Percentiles rank a stretch among this genome's conserved stretches.
phyloP scores from a whole-genome alignment of 2,888 invertebrate species.

The Abrostola triplasia region DNA sequence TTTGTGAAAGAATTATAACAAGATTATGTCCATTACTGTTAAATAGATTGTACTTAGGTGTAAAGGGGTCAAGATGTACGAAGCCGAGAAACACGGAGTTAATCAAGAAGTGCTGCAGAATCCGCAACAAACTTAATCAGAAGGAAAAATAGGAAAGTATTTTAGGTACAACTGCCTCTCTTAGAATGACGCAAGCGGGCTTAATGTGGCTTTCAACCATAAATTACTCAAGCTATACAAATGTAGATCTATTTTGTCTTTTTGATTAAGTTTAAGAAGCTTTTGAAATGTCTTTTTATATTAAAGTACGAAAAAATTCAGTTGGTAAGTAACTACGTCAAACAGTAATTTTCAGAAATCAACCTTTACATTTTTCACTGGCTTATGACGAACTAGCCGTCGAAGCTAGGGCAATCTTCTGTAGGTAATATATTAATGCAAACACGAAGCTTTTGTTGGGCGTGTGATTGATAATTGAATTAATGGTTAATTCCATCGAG shows the following conservation, averaged over 20 bases:
- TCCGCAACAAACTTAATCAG: conserved; percentile 29
- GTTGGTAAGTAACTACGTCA: conserved; percentile 1
- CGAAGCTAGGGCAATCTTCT: conserved; percentile 15
- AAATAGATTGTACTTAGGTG: conserved; percentile 8
- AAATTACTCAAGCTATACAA: conserved; percentile 5
- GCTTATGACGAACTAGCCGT: conserved; percentile 4
- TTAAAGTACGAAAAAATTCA: not conserved
- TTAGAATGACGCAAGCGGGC: conserved; percentile 15
- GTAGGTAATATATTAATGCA: conserved; percentile 49
- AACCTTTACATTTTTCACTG: conserved; percentile 8
- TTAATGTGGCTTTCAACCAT: conserved; percentile 26
- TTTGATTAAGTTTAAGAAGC: conserved; percentile 6
- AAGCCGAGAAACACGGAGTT: conserved; percentile 5
- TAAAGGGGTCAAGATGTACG: conserved; percentile 12
- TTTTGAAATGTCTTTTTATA: not conserved
- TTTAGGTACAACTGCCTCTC: conserved; percentile 23
- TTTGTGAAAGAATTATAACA: too few relatives aligned
- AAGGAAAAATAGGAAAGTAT: conserved; percentile 27
- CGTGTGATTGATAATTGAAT: conserved; percentile 69
- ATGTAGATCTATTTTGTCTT: conserved; percentile 4
- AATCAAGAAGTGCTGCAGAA: conserved; percentile 15
- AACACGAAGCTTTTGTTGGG: conserved; percentile 52
- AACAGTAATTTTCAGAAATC: conserved; percentile 15
- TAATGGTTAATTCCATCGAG: conserved; percentile 64
- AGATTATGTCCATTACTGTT: not conserved